These are phyloP conservation scores for Oryzias melastigma DNA, from an alignment of 2,113 vertebrate species.

Conservation along the genomic window DNA sequence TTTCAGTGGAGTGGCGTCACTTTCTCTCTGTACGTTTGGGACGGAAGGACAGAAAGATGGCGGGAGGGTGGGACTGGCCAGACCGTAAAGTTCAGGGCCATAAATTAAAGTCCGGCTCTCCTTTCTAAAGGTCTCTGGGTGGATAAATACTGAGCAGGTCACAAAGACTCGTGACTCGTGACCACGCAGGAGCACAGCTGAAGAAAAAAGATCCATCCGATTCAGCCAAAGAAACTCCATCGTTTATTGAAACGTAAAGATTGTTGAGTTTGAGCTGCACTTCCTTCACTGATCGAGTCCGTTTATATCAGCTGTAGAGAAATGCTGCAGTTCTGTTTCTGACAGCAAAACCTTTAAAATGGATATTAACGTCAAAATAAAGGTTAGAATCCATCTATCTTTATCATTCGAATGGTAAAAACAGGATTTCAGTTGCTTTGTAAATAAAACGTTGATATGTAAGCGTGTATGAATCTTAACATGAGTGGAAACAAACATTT, in stretches of 20 bases:
- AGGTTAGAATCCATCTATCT: background rate
- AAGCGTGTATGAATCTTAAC: no score
- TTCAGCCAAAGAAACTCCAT: no score
- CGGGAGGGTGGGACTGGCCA: constrained; percentile 30
- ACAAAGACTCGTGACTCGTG: constrained; percentile 18
- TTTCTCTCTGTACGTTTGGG: constrained; percentile 9
- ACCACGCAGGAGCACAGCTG: constrained; percentile 3
- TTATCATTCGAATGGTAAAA: background rate
- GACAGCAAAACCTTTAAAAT: background rate
- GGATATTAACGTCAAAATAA: constrained; percentile 11
- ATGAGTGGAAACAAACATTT: no score
- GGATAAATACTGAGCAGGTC: constrained; percentile 61
- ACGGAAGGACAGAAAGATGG: constrained; percentile 17
- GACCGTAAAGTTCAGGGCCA: constrained; percentile 63
- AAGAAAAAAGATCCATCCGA: background rate
- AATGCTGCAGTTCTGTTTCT: background rate
- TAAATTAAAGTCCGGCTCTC: constrained; percentile 61
- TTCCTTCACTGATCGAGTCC: background rate
- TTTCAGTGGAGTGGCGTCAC: no score
- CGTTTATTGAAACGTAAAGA: no score
- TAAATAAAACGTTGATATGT: no score
- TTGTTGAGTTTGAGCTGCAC: background rate
- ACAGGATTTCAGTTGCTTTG: background rate
- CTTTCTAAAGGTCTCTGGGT: constrained; percentile 61
- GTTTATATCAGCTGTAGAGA: no score